Base-by-base conservation (phyloP, 2,797 vertebrate genomes). In the Lepilemur septentrionalis region DNA sequence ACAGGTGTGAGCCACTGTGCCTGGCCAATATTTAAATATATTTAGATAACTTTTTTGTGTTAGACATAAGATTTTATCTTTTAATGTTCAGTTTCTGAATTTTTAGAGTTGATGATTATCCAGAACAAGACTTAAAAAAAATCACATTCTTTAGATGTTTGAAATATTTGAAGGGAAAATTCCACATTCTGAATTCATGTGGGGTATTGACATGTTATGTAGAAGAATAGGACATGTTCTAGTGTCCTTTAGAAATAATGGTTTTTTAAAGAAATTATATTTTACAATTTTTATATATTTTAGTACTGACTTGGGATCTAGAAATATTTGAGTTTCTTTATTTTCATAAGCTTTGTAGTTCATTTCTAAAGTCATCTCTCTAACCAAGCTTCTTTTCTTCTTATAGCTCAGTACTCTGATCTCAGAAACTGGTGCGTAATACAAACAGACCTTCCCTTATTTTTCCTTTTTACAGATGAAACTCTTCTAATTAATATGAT, bases 401-500 rank as follows among this genome's bases (percentile, higher is more conserved):
- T 69, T 55, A 41, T 15, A 72, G 78, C 73, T 76, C 52, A 89
- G 92, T 95, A n/a, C 20, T 65, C 67, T 93, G 23, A 94, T 84
- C 59, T 89, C 32, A 59, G 91, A 52, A 89, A 69, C 48, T 79
- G 93, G 72, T 92, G 32, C 83, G n/a, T 96, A 81, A 92, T 91
- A 70, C 59, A 87, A 83, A 48, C 61, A 55, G 17, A 43, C 38
- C 7, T 12, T 81, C 82, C 15, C 46, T 98, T 41, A 96, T 95
- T 94, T 59, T 80, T 79, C 59, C 70, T 89, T 96, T n/a, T 98
- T 97, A 79, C 99, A 99, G 99, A 99, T 93, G 99, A 99, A 98
- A 99, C 99, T 41, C 99, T 99, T 98, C 98, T 99, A 81, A 99
- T 99, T 98, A 99, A 99, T 76, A 99, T 99, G 43, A 99, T 99